Percentiles rank a stretch among this genome's conserved stretches.
phyloP scores from a whole-genome alignment of 2,797 vertebrate species.

The Prionace glauca region DNA sequence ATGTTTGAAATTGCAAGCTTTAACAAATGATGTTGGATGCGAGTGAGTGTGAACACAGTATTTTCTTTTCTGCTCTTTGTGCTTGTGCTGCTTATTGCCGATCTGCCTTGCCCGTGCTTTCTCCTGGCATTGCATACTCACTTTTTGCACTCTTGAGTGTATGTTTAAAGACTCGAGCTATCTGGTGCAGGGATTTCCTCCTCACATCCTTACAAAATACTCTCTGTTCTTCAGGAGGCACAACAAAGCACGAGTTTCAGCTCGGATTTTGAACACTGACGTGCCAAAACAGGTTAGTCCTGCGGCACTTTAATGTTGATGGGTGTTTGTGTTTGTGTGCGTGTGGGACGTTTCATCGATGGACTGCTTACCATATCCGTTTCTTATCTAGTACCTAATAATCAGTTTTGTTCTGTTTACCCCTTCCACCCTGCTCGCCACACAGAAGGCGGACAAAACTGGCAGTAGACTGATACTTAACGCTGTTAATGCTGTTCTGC shows the following conservation, averaged over 20 bases:
- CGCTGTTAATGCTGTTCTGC: neutral
- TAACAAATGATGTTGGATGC: neutral
- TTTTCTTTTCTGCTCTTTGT: neutral
- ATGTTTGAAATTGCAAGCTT: neutral
- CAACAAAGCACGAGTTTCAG: slow-evolving; percentile 72
- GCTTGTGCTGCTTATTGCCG: neutral
- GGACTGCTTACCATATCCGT: neutral
- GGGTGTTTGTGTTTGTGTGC: neutral
- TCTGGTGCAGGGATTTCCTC: slow-evolving; percentile 32
- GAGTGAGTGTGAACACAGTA: neutral
- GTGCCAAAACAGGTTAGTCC: slow-evolving; percentile 82
- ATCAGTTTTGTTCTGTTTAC: neutral
- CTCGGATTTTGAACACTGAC: slow-evolving; percentile 61
- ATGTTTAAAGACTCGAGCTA: slow-evolving; percentile 33
- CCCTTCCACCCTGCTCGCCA: neutral
- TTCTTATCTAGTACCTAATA: neutral
- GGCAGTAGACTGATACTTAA: neutral
- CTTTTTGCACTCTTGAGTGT: neutral
- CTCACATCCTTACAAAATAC: slow-evolving; percentile 44
- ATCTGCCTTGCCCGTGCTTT: neutral
- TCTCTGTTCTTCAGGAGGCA: slow-evolving; percentile 72
- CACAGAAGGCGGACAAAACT: no score
- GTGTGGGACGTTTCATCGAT: neutral
- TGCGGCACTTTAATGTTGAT: neutral
- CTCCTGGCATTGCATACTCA: neutral